Evolutionary conservation across 1,140 invertebrate genomes (phyloP).

Genomic region (Anoplolepis gracilipes): DNA sequence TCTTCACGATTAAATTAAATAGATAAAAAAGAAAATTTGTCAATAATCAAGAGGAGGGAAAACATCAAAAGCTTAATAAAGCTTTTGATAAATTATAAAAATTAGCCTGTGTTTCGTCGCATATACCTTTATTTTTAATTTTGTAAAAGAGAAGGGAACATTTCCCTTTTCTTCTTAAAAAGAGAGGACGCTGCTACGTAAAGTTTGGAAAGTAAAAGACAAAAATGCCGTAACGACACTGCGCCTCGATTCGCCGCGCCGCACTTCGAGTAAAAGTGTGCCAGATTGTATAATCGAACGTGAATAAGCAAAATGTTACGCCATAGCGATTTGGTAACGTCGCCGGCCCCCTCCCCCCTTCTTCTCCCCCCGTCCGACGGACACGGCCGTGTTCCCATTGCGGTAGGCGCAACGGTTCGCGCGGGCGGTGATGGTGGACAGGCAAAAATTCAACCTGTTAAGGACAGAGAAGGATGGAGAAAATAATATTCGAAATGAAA

Average conservation of each 20-base stretch:
- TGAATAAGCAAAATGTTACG: slow-evolving; percentile 86
- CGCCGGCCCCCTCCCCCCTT: slow-evolving; percentile 36
- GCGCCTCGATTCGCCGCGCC: slow-evolving; percentile 64
- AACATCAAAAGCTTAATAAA: too few species aligned
- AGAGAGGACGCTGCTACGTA: not conserved
- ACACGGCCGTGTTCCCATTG: slow-evolving; percentile 81
- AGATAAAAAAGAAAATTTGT: too few species aligned
- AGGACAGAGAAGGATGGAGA: not conserved
- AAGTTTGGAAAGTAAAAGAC: slow-evolving; percentile 6
- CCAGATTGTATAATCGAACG: slow-evolving; percentile 86
- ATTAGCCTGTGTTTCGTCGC: too few species aligned
- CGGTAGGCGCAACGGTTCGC: slow-evolving; percentile 69
- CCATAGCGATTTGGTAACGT: slow-evolving; percentile 86
- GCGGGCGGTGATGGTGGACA: slow-evolving; percentile 17
- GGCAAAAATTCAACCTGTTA: slow-evolving; percentile 68
- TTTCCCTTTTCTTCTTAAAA: not conserved
- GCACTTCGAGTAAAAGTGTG: slow-evolving; percentile 86
- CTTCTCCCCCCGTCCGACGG: slow-evolving; percentile 66
- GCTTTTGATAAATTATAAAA: too few species aligned
- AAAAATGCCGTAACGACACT: not conserved
- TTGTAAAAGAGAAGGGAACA: too few species aligned
- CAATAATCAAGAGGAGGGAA: too few species aligned
- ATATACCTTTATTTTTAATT: too few species aligned
- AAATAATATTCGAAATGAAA: too few species aligned
- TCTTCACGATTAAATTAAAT: too few species aligned